Conservation (phyloP, 53 echinoderm and acorn worm genomes). For the Stichopus horrens region DNA sequence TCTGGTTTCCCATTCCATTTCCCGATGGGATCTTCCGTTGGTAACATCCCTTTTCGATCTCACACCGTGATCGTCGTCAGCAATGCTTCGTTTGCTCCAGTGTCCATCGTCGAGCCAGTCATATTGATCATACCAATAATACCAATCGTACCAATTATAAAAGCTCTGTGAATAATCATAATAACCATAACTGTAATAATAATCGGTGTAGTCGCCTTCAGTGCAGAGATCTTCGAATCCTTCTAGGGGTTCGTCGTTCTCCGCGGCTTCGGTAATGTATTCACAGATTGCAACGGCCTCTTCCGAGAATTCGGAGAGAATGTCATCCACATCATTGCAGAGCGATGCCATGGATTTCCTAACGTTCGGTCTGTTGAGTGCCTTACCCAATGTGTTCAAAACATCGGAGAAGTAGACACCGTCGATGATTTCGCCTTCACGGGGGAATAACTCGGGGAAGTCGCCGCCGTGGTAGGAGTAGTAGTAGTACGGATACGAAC, state of each 20-base stretch:
- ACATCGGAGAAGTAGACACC: constrained; percentile 43
- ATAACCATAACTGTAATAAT: neutral
- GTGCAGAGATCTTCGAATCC: constrained; percentile 11
- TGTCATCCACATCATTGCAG: constrained; percentile 27
- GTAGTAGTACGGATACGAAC: neutral
- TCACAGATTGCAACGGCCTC: neutral
- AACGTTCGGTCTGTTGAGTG: constrained; percentile 16
- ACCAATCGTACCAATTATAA: neutral
- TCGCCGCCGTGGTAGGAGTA: neutral
- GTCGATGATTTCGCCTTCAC: constrained; percentile 29
- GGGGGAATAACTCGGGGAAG: neutral
- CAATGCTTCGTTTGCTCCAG: neutral
- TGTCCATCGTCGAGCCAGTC: constrained; percentile 26
- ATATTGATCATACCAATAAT: neutral
- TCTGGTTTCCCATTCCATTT: neutral
- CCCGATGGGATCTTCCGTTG: neutral
- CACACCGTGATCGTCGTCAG: neutral
- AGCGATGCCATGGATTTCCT: constrained; percentile 18
- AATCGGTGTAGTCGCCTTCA: neutral
- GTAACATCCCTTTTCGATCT: neutral
- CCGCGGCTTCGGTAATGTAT: neutral
- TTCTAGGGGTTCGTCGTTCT: neutral
- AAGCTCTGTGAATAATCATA: neutral
- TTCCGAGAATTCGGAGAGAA: neutral
- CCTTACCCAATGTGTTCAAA: constrained; percentile 39